Evolutionary conservation across 2,888 invertebrate genomes (phyloP).

Genomic region (Colletes collaris): DNA sequence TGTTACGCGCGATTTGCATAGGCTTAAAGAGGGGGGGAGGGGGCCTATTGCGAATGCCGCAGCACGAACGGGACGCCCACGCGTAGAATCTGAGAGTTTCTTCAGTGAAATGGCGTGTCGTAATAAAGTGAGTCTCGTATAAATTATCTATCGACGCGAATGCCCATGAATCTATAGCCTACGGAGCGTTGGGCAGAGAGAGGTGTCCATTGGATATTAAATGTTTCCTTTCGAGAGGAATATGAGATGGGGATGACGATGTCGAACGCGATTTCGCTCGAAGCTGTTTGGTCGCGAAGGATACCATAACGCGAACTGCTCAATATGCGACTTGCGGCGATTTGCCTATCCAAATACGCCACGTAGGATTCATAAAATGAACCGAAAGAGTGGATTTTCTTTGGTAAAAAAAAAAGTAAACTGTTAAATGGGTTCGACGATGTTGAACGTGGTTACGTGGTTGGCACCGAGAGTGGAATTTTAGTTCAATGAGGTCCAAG

Average conservation of each 20-base stretch:
- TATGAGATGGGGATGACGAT: not conserved
- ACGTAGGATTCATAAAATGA: too few relatives aligned
- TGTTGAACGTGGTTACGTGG: too few relatives aligned
- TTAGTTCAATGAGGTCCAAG: too few relatives aligned
- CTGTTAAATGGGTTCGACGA: too few relatives aligned
- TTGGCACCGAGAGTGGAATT: too few relatives aligned
- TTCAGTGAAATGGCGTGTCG: constrained; percentile 32
- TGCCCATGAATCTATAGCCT: constrained; percentile 32
- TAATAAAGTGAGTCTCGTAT: constrained; percentile 39
- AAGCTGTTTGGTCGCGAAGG: not conserved
- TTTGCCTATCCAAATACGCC: not conserved
- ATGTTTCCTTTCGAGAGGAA: constrained; percentile 1
- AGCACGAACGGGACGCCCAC: constrained; percentile 51
- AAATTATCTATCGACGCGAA: constrained; percentile 51
- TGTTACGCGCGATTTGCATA: constrained; percentile 58
- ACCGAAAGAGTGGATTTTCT: too few relatives aligned
- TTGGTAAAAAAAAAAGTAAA: too few relatives aligned
- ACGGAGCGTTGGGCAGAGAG: not conserved
- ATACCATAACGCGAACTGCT: constrained; percentile 3
- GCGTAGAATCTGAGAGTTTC: constrained; percentile 37
- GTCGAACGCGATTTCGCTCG: not conserved
- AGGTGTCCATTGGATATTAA: not conserved
- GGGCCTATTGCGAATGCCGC: constrained; percentile 17
- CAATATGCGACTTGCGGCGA: not conserved
- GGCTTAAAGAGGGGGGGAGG: not conserved